A percentile compares a stretch with the other conserved stretches of the same genome.
phyloP scores from a whole-genome alignment of 2,888 invertebrate genomes.

The Hypolimnas misippus region DNA sequence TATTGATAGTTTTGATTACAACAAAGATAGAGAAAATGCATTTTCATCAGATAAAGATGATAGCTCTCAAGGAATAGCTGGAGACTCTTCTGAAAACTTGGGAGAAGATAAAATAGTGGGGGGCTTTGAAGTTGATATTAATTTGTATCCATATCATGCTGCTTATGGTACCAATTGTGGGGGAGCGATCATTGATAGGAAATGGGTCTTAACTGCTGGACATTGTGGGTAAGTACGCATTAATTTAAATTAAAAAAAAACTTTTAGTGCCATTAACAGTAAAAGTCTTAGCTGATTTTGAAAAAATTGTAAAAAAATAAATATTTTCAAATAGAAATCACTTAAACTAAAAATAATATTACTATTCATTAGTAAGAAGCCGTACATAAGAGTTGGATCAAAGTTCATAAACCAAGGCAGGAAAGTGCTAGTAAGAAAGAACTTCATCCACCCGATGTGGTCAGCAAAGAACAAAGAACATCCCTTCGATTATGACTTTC shows the following conservation, averaged over 20 bases:
- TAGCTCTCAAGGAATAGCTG: conserved; percentile 13
- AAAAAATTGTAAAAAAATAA: too few species aligned
- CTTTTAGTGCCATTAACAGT: not conserved
- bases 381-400: conserved; percentile 68
- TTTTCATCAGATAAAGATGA: conserved; percentile 6
- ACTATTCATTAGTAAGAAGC: conserved; percentile 58
- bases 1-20: conserved; percentile 63
- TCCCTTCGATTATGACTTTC: conserved; percentile 74
- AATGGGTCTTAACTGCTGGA: conserved; percentile 75
- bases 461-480: conserved; percentile 61
- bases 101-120: conserved; percentile 74
- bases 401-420: conserved; percentile 65
- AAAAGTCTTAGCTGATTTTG: too few species aligned
- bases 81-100: conserved; percentile 41
- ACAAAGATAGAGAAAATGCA: conserved; percentile 46
- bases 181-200: conserved; percentile 69
- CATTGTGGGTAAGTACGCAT: conserved; percentile 73
- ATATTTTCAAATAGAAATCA: not conserved
- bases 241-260: not conserved
- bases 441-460: conserved; percentile 67
- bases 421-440: conserved; percentile 53
- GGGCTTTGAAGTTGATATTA: conserved; percentile 70
- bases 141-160: conserved; percentile 74
- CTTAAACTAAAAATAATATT: not conserved
- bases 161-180: conserved; percentile 76